A percentile compares a stretch with the other conserved stretches of the same genome.
phyloP scores from a whole-genome alignment of 2,113 vertebrate species.

The Hepsetus odoe region DNA sequence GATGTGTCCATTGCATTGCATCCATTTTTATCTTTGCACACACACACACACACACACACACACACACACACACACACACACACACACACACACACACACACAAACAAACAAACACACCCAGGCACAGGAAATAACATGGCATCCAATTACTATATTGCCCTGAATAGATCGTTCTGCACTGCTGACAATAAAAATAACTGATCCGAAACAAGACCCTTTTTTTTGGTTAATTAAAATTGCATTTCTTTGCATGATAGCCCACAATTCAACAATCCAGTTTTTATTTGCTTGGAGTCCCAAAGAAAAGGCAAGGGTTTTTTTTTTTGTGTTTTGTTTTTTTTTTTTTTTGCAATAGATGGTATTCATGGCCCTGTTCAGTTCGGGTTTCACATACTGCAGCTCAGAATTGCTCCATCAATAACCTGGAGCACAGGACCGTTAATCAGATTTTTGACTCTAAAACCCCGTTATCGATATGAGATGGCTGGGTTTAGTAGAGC shows the following conservation, averaged over 20 bases:
- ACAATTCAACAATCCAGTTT: not conserved
- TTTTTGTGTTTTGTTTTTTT: too few species aligned
- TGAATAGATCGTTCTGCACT: slow-evolving; percentile 5
- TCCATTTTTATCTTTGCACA: not conserved
- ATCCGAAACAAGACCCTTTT: not conserved
- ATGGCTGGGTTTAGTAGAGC: not conserved
- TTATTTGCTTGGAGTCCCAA: not conserved
- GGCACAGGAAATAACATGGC: slow-evolving; percentile 34
- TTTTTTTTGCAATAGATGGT: not conserved
- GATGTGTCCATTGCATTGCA: slow-evolving; percentile 3
- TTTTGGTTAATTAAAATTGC: not conserved
- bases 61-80: slow-evolving; percentile 5
- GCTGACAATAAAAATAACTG: slow-evolving; percentile 20
- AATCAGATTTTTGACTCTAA: not conserved
- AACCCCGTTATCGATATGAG: not conserved
- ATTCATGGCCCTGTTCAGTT: not conserved
- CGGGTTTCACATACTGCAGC: not conserved
- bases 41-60: slow-evolving; percentile 12
- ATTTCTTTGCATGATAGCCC: not conserved
- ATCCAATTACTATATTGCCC: slow-evolving; percentile 23
- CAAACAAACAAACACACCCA: slow-evolving; percentile 29
- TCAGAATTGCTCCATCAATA: not conserved
- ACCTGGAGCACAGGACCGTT: not conserved
- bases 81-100: slow-evolving; percentile 39
- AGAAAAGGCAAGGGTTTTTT: too few species aligned